Percentiles rank a stretch among this genome's conserved stretches.
Conservation (phyloP, 2,797 vertebrate species). For the Cottoperca gobio region DNA sequence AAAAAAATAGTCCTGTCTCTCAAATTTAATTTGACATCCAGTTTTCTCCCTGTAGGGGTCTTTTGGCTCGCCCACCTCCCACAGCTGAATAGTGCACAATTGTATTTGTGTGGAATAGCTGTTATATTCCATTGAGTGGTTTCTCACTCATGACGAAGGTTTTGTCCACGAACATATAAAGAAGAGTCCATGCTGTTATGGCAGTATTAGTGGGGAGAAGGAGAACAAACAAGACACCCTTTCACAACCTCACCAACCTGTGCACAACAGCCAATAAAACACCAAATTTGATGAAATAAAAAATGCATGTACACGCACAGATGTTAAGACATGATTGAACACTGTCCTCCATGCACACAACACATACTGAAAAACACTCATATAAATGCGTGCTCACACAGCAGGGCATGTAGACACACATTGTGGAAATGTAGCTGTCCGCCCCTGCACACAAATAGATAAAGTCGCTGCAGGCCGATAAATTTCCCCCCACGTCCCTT, state of each 20-base stretch:
- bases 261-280: conserved; percentile 19
- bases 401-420: conserved; percentile 54
- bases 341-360: conserved; percentile 10
- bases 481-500: conserved; percentile 58
- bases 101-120: conserved; percentile 64
- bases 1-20: conserved; percentile 51
- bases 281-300: conserved; percentile 21
- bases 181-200: conserved; percentile 39
- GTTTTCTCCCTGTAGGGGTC: conserved; percentile 38
- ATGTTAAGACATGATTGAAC: conserved; percentile 41
- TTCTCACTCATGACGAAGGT: conserved; percentile 15
- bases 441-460: conserved; percentile 69
- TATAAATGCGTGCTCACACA: conserved; percentile 69
- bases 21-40: conserved; percentile 62
- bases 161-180: conserved; percentile 47
- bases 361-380: conserved; percentile 44
- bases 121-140: conserved; percentile 53
- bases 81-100: conserved; percentile 39
- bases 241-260: conserved; percentile 28
- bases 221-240: conserved; percentile 30
- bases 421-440: conserved; percentile 65
- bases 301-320: conserved; percentile 37
- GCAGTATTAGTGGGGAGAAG: conserved; percentile 51
- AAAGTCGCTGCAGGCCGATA: conserved; percentile 67
- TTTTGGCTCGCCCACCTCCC: conserved; percentile 32